A percentile compares a stretch with the other conserved stretches of the same genome.
Conservation (phyloP, 1,140 invertebrate genomes). For the Drosophila seguyi region DNA sequence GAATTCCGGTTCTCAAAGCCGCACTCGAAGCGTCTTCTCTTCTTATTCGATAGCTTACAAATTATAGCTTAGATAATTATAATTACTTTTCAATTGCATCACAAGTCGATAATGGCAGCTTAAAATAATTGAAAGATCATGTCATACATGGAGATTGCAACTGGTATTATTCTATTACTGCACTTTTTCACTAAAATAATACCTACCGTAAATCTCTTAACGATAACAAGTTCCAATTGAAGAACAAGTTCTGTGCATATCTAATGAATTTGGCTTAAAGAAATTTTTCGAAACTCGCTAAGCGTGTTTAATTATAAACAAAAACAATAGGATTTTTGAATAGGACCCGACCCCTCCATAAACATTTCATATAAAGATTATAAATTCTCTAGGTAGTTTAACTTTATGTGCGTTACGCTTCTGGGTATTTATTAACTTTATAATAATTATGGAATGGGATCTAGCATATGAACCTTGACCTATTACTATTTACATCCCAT, state of each 20-base stretch:
- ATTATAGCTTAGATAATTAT: slow-evolving; percentile 33
- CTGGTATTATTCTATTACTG: slow-evolving; percentile 2
- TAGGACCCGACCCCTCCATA: neutral
- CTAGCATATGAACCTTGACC: neutral
- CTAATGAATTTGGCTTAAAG: slow-evolving; percentile 5
- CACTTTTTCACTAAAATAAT: slow-evolving; percentile 10
- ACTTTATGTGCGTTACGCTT: slow-evolving; percentile 6
- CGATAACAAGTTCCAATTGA: slow-evolving; percentile 25
- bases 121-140: slow-evolving; percentile 24
- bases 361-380: slow-evolving; percentile 12
- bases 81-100: slow-evolving; percentile 49
- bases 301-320: slow-evolving; percentile 11
- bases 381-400: neutral
- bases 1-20: slow-evolving; percentile 34
- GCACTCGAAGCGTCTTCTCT: slow-evolving; percentile 11
- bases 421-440: neutral
- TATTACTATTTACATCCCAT: neutral
- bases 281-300: slow-evolving; percentile 2
- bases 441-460: neutral
- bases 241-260: slow-evolving; percentile 16
- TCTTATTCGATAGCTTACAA: slow-evolving; percentile 12
- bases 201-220: neutral
- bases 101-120: slow-evolving; percentile 19
- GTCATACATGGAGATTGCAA: slow-evolving; percentile 17
- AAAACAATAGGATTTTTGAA: slow-evolving; percentile 24